Base-by-base conservation (phyloP, 1,140 invertebrate genomes). In the Meloidogyne hapla region DNA sequence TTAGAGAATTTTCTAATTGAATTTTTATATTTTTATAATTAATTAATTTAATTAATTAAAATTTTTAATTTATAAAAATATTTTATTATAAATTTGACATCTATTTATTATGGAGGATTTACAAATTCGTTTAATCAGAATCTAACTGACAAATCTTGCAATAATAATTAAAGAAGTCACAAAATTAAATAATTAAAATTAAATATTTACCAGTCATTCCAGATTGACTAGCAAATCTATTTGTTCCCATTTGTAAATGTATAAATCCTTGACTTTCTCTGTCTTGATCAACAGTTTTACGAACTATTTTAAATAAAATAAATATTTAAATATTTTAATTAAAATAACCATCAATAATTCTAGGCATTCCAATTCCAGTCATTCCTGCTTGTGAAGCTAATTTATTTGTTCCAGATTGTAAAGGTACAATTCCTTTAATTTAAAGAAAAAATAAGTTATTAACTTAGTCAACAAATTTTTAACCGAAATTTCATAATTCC, bases 311-410 rank as follows among this genome's bases (percentile, higher is more conserved):
- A n/a, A n/a, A n/a, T n/a, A n/a, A n/a, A 69, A 81, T 15, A 13
- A 10, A 69, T 45, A 10, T 21, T 69, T 69, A 12, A 69, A 10
- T 69, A 42, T 42, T 12, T 69, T n/a, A 38, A 18, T 33, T 42
- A 71, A n/a, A 38, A 77, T 15, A 18, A 84, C 83, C 84, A 78
- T 87, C 85, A 65, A 86, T 84, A 77, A 87, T 87, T 65, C 85
- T 83, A 25, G 85, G 85, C 83, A 85, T 87, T 56, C 85, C 85
- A 33, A 86, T 87, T 48, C 85, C 84, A 61, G 84, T 87, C 86
- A 87, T 87, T 42, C 81, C 81, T 13, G 77, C 79, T 63, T 86
- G 85, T 21, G 79, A 80, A 13, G 85, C 81, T 23, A 87, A 68
- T 77, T 83, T 87, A 81, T 86, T 86, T 40, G 84, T 86, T 48